phyloP scores from a whole-genome alignment of 2,113 vertebrate genomes.

The Oreochromis aureus region DNA sequence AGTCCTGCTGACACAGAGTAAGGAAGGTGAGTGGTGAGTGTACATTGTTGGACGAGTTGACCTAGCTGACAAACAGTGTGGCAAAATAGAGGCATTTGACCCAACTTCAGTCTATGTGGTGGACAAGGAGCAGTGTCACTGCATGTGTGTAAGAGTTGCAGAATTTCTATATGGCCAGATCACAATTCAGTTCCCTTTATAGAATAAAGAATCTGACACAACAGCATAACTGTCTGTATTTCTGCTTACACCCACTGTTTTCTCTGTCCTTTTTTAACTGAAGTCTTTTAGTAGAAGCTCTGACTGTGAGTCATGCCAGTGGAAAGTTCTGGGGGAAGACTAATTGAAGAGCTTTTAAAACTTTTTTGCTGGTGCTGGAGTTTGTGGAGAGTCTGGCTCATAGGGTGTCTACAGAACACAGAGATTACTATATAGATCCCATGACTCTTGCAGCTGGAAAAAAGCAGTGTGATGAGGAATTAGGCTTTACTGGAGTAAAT shows the following conservation, averaged over 20 bases:
- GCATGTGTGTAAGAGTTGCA: neutral
- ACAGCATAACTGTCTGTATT: neutral
- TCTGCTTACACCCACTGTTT: neutral
- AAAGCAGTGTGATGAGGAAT: neutral
- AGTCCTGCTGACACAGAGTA: neutral
- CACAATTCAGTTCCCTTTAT: neutral
- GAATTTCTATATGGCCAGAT: neutral
- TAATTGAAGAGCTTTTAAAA: constrained; percentile 1
- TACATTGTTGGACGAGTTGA: neutral
- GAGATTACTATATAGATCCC: neutral
- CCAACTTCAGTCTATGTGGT: neutral
- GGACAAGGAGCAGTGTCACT: neutral
- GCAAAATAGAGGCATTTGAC: neutral
- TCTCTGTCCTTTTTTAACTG: neutral
- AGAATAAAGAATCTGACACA: neutral
- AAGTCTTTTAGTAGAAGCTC: constrained; percentile 8
- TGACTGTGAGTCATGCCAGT: constrained; percentile 21
- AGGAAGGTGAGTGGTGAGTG: neutral
- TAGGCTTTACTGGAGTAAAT: neutral
- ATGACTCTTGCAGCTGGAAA: neutral
- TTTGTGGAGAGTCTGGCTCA: neutral
- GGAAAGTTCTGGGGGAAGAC: constrained; percentile 27
- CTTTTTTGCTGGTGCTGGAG: constrained; percentile 7
- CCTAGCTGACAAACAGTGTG: neutral
- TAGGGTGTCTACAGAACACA: neutral